These are phyloP conservation scores for Alligator sinensis DNA, from an alignment of 2,113 vertebrate genomes.

Conservation along the genomic window DNA sequence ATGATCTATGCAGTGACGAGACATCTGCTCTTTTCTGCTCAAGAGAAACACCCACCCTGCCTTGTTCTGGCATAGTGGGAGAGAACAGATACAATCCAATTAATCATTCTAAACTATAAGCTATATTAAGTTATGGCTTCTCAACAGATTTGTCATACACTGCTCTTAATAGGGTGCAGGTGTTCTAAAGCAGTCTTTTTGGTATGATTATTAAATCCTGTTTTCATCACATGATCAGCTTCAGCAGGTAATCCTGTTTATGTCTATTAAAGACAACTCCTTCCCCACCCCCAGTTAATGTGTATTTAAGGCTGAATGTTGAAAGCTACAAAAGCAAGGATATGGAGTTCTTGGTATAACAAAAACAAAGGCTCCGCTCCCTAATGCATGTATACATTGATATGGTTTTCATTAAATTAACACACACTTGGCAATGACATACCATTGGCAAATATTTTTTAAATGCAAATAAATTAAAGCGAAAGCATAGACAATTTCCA, in stretches of 20 bases:
- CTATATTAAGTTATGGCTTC: slow-evolving; percentile 77
- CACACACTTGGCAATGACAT: not conserved
- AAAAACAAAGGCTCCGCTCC: not conserved
- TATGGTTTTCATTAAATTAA: not conserved
- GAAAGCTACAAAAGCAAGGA: not conserved
- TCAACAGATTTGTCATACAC: slow-evolving; percentile 70
- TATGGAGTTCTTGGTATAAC: not conserved
- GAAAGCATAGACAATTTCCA: not conserved
- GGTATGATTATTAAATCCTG: slow-evolving; percentile 51
- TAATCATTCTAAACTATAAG: slow-evolving; percentile 79
- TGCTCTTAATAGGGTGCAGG: slow-evolving; percentile 69
- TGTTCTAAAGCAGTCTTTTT: slow-evolving; percentile 63
- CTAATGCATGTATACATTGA: not conserved
- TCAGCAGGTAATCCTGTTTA: not conserved
- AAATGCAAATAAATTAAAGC: not conserved
- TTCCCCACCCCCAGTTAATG: not conserved
- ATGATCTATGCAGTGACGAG: slow-evolving; percentile 81
- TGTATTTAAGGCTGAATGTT: not conserved
- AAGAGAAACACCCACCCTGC: slow-evolving; percentile 64
- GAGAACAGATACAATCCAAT: slow-evolving; percentile 73
- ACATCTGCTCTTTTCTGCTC: slow-evolving; percentile 79
- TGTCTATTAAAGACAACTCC: not conserved
- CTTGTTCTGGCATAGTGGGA: slow-evolving; percentile 71
- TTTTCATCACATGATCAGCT: not conserved
- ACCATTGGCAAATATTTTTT: not conserved